These are phyloP conservation scores for Protobothrops flavoviridis DNA, from an alignment of 2,113 vertebrate genomes.

Conservation along the genomic window DNA sequence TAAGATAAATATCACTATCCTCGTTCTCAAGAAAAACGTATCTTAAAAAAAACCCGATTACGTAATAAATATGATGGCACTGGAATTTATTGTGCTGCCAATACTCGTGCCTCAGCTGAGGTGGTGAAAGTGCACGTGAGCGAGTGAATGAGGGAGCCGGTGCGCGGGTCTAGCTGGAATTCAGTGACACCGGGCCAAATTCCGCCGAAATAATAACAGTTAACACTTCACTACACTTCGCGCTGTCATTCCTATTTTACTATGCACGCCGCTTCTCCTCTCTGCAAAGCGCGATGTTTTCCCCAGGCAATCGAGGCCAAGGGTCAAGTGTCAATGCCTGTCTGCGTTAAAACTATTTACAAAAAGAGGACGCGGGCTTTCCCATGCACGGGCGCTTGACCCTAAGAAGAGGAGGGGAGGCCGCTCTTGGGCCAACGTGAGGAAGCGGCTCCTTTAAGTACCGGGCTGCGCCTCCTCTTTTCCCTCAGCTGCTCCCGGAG, in stretches of 20 bases:
- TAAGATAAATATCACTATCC: not conserved
- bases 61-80: not conserved
- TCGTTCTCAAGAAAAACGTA: not conserved
- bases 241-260: not conserved
- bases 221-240: not conserved
- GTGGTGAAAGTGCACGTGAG: not conserved
- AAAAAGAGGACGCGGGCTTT: not conserved
- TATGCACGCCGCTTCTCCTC: not conserved
- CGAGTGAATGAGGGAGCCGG: not conserved
- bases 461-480: not conserved
- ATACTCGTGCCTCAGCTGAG: not conserved
- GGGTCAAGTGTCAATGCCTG: not conserved
- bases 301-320: not conserved
- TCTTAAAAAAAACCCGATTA: not conserved
- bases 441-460: constrained; percentile 8
- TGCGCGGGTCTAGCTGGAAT: not conserved
- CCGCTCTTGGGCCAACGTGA: not conserved
- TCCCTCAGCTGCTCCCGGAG: not conserved
- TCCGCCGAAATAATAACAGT: not conserved
- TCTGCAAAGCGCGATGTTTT: not conserved
- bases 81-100: not conserved
- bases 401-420: not conserved
- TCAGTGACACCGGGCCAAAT: not conserved
- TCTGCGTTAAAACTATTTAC: not conserved
- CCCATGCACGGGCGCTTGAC: not conserved